Base-by-base conservation (phyloP, 1,140 invertebrate genomes). In the Drosophila rufa region DNA sequence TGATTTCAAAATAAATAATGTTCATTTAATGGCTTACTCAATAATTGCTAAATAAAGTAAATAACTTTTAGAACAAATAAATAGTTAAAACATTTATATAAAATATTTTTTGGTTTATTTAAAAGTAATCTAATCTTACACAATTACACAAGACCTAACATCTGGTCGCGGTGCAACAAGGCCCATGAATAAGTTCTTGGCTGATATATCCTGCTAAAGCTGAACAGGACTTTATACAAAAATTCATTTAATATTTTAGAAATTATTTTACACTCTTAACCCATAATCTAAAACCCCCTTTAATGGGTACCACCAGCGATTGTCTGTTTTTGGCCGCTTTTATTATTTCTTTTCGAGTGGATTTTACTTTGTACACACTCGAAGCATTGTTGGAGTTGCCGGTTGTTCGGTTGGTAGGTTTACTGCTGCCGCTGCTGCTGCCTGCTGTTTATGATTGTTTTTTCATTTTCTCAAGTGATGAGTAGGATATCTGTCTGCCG, bases 401-500 rank as follows among this genome's bases (percentile, higher is more conserved):
- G 81, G 33, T 33, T 11, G 33, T 11, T 56, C 53, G 61, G 74
- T 62, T 73, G 57, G 25, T 59, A 42, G 59, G 61, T 50, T 45
- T 27, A 51, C 40, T 77, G 40, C 50, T 50, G 22, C 40, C 45
- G 61, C 47, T 85, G 66, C 79, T 85, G 66, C 79, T 86, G 79
- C 82, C 79, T 82, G 80, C 84, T 89, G 84, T 66, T 89, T 89
- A 84, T 89, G 84, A 89, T 90, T 89, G 81, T 90, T 90, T 89
- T 90, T 90, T 85, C 81, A 90, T 90, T 90, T 90, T 91, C 86
- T 90, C 85, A 90, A 90, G 85, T 90, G 85, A 90, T 90, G 85
- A 90, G 85, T 90, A 90, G 85, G 85, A 90, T 90, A 90, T 90
- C 86, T 90, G 84, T 87, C 77, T 77, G 80, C 55, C 48, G 53